A percentile compares a stretch with the other conserved stretches of the same genome.
These are phyloP conservation scores for Saxidomus purpurata DNA, from an alignment of 1,140 invertebrate genomes.

Conservation along the genomic window DNA sequence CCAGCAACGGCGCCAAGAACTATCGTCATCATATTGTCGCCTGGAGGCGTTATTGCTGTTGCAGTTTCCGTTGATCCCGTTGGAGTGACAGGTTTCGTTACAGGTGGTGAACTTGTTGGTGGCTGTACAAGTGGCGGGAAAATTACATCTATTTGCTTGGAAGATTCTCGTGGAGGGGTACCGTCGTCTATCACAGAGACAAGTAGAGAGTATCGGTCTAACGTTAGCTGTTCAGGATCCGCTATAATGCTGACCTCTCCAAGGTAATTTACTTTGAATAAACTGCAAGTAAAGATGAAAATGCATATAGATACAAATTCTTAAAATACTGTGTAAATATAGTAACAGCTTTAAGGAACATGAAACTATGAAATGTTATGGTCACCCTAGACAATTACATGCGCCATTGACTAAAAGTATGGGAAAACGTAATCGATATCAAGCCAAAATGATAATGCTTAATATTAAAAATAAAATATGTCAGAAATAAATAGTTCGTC, in stretches of 20 bases:
- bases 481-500: too few relatives aligned
- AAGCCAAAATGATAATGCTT: too few relatives aligned
- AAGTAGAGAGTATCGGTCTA: constrained; percentile 31
- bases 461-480: too few relatives aligned
- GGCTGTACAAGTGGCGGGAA: constrained; percentile 17
- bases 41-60: background rate
- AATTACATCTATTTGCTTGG: constrained; percentile 33
- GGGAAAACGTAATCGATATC: too few relatives aligned
- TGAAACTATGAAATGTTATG: background rate
- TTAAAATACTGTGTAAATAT: background rate
- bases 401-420: too few relatives aligned
- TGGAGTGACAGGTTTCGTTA: background rate
- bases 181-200: constrained; percentile 41
- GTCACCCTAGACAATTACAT: too few relatives aligned
- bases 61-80: too few relatives aligned
- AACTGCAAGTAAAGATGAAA: constrained; percentile 32
- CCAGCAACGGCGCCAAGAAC: constrained; percentile 51
- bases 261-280: constrained; percentile 3
- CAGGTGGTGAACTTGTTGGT: background rate
- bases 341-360: background rate
- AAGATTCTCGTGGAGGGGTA: constrained; percentile 32
- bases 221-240: background rate
- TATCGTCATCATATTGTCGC: constrained; percentile 53
- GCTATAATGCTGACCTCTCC: constrained; percentile 34
- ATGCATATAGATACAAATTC: background rate